Evolutionary conservation across 2,113 vertebrate genomes (phyloP).

Genomic region (Pachycephala philippinensis): DNA sequence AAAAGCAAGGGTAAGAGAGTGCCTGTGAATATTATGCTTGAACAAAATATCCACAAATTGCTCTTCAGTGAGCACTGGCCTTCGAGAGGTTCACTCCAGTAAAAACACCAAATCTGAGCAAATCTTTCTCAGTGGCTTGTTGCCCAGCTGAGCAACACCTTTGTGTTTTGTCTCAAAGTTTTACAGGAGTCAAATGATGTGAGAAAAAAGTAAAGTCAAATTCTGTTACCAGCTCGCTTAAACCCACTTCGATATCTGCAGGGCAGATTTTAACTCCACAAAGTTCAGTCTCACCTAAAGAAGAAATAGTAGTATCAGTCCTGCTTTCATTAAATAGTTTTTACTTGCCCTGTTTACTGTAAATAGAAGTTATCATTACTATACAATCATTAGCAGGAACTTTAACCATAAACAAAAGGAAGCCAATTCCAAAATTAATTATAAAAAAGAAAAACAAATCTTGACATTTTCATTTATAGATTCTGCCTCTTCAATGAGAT

Average conservation of each 20-base stretch:
- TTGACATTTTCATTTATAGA: not conserved
- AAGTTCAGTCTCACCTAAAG: not conserved
- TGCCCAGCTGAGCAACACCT: constrained; percentile 15
- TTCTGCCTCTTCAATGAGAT: not conserved
- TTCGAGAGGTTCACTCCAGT: not conserved
- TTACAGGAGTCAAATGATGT: not conserved
- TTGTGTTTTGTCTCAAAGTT: constrained; percentile 34
- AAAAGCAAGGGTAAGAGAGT: not conserved
- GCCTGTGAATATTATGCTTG: not conserved
- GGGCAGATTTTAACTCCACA: not conserved
- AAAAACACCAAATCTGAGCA: not conserved
- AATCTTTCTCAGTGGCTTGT: not conserved
- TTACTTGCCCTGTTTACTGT: not conserved
- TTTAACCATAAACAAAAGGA: not conserved
- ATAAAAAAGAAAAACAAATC: not conserved
- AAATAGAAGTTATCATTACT: not conserved
- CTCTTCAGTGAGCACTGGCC: not conserved
- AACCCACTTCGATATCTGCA: not conserved
- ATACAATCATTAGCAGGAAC: not conserved
- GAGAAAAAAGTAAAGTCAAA: constrained; percentile 1
- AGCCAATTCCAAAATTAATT: not conserved
- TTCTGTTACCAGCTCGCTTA: not conserved
- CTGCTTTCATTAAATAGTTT: not conserved
- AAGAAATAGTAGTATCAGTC: not conserved
- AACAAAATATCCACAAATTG: not conserved